Conservation (phyloP, 2,797 vertebrate species). For the Prionace glauca region DNA sequence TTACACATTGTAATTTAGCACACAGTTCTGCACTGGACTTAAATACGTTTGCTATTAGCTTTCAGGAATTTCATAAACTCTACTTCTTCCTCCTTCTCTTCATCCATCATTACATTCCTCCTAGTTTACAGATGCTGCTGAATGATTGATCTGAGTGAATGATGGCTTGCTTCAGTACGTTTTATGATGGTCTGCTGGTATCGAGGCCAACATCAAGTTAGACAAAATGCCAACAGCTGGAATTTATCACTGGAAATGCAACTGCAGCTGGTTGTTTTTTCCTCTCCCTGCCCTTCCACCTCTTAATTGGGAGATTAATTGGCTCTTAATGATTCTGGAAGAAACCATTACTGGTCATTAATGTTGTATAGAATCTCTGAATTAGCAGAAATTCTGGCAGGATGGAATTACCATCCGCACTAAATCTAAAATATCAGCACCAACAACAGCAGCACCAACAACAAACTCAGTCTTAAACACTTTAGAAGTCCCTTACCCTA, state of each 20-base stretch:
- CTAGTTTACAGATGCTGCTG: not conserved
- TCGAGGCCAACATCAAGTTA: constrained; percentile 9
- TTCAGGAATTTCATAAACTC: constrained; percentile 13
- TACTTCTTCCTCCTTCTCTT: not conserved
- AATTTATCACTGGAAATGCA: constrained; percentile 35
- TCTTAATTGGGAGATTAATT: constrained; percentile 35
- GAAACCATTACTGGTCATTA: constrained; percentile 33
- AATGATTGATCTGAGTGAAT: constrained; percentile 11
- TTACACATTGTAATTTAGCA: not conserved
- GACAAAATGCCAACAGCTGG: constrained; percentile 35
- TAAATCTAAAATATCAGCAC: not conserved
- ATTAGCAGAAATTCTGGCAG: constrained; percentile 5
- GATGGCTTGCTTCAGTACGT: not conserved
- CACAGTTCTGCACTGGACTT: not conserved
- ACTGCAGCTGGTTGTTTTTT: constrained; percentile 25
- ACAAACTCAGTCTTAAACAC: not conserved
- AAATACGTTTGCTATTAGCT: not conserved
- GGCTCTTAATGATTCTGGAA: constrained; percentile 36
- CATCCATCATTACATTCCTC: not conserved
- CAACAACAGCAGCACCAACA: not conserved
- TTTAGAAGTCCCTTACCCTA: not conserved
- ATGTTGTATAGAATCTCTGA: not conserved
- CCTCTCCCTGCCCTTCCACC: not conserved
- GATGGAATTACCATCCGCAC: not conserved
- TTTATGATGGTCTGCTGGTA: constrained; percentile 28